A percentile compares a stretch with the other conserved stretches of the same genome.
These are phyloP conservation scores for Carollia perspicillata DNA, from an alignment of 2,113 vertebrate genomes.

Conservation along the genomic window DNA sequence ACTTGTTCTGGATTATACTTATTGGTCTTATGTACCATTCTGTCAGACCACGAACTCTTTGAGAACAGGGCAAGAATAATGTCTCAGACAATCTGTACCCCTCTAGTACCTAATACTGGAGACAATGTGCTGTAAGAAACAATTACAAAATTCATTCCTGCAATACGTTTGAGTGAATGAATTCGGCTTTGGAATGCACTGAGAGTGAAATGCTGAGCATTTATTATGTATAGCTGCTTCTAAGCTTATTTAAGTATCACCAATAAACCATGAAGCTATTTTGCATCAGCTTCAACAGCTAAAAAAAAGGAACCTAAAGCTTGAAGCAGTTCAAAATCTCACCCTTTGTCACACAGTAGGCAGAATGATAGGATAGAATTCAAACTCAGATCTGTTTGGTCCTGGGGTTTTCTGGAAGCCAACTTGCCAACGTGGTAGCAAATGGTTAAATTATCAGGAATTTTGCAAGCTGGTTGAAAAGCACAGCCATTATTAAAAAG, in stretches of 20 bases:
- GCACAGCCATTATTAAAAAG: background rate
- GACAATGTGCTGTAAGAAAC: background rate
- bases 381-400: background rate
- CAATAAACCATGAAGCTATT: background rate
- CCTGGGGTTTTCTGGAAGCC: background rate
- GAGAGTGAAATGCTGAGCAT: background rate
- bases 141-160: background rate
- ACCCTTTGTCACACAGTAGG: background rate
- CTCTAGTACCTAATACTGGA: background rate
- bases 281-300: background rate
- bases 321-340: background rate
- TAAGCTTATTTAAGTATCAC: background rate
- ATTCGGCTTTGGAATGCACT: background rate
- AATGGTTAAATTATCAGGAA: background rate
- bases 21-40: background rate
- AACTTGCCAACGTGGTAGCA: background rate
- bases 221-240: background rate
- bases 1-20: background rate
- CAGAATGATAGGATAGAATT: background rate
- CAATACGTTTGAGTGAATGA: background rate
- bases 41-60: background rate
- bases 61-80: background rate
- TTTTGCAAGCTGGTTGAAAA: background rate
- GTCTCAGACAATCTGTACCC: background rate
- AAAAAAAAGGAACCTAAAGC: background rate